Conservation (phyloP, 2,888 invertebrate species). For the Drosophila mettleri region DNA sequence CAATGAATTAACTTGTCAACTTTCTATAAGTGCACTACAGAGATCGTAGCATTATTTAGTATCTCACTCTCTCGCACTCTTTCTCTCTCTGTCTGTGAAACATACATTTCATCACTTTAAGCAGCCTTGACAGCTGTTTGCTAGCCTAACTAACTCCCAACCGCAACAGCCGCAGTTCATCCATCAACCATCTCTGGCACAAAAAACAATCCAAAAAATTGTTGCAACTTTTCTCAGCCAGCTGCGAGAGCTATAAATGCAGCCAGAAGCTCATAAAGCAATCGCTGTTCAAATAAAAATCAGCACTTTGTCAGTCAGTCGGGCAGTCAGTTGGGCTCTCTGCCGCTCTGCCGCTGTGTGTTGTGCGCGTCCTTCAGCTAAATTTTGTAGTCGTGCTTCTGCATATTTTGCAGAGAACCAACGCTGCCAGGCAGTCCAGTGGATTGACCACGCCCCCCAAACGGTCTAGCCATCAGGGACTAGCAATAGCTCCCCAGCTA, state of each 20-base stretch:
- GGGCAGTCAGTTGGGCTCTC: slow-evolving; percentile 11
- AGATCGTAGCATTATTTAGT: slow-evolving; percentile 5
- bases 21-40: slow-evolving; percentile 1
- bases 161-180: slow-evolving; percentile 2
- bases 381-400: slow-evolving; percentile 64
- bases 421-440: slow-evolving; percentile 34
- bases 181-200: background rate
- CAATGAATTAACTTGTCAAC: slow-evolving; percentile 17
- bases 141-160: slow-evolving; percentile 11
- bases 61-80: background rate
- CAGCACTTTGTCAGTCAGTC: slow-evolving; percentile 44
- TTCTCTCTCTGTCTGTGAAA: no score
- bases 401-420: slow-evolving; percentile 61
- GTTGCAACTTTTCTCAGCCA: slow-evolving; percentile 2
- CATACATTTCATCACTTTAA: no score
- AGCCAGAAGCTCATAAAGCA: slow-evolving; percentile 32
- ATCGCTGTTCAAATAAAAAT: slow-evolving; percentile 56
- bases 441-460: slow-evolving; percentile 25
- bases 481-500: slow-evolving; percentile 13
- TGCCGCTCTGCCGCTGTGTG: slow-evolving; percentile 6
- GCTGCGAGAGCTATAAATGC: slow-evolving; percentile 14
- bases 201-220: background rate
- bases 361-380: slow-evolving; percentile 63
- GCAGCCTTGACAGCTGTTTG: slow-evolving; percentile 37
- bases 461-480: slow-evolving; percentile 34